Evolutionary conservation across 2,888 invertebrate species (phyloP), one percentile per base, ranked within the genome.

Genomic region (Entomobrya proxima): DNA sequence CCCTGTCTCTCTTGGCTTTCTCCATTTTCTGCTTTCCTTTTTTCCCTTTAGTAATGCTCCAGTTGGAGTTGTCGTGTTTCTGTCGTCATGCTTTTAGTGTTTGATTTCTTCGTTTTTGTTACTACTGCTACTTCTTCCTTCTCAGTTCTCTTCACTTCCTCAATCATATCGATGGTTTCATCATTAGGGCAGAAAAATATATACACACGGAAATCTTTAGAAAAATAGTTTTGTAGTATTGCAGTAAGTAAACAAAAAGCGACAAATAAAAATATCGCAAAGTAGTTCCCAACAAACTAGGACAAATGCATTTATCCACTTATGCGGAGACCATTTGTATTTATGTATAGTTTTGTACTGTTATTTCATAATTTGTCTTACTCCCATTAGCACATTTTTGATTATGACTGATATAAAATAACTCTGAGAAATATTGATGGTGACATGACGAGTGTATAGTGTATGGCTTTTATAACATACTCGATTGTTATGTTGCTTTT

Each of bases 231-330:
- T 32, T 52, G 44, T 52, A 32, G 32, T 50, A 74, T 52, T 74
- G 74, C 35, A 44, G 72, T 32, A 44, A 69, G 44, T 69, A 72
- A 27, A 72, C 72, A 74, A 74, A 30, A 21, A 24, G 18, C 18
- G 7, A 69, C 69, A 69, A 37, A 67, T 55, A 40, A 21, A 7
- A 15, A 72, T 47, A 44, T 4, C 11, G 21, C 24, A 30, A 67
- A 61, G 37, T 79, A 15, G 47, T 37, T 69, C 24, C 37, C 69
- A 69, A 79, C n/a, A n/a, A 79, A 52, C 47, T 79, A 13, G 37
- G 79, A 79, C 47, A 47, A 78, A 69, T 52, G 79, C 69, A 79
- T 69, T 69, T 69, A 69, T 79, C 69, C 55, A 69, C 52, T 74
- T 72, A 78, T 44, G 24, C 7, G 15, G 24, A 76, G 76, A 6